Conservation (phyloP, 2,888 invertebrate genomes). For the Pachycephus smyrnensis region DNA sequence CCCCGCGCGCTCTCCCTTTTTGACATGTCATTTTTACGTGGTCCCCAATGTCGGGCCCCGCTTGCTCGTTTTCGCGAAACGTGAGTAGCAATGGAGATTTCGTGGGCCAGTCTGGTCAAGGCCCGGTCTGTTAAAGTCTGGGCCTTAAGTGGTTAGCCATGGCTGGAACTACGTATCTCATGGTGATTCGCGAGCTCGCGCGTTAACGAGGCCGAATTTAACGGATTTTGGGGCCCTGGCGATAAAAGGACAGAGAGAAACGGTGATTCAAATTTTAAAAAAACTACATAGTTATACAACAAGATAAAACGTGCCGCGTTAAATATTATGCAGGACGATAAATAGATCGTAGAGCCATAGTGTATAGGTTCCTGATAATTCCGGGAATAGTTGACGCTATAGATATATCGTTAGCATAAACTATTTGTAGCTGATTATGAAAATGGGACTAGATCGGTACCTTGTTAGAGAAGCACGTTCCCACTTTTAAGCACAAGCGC, state of each 20-base stretch:
- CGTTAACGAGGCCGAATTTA: not conserved
- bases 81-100: not conserved
- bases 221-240: not conserved
- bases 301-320: not conserved
- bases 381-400: not conserved
- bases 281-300: not conserved
- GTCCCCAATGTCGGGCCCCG: not conserved
- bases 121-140: not conserved
- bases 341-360: not conserved
- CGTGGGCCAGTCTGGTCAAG: not conserved
- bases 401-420: not conserved
- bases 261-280: not conserved
- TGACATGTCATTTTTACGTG: not conserved
- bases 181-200: not conserved
- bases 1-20: not conserved
- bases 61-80: not conserved
- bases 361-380: not conserved
- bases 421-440: slow-evolving; percentile 40
- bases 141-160: not conserved
- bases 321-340: not conserved
- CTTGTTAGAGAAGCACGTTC: slow-evolving; percentile 44
- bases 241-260: not conserved
- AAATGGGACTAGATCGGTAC: slow-evolving; percentile 45
- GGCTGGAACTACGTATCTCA: not conserved
- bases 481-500: slow-evolving; percentile 17